Base-by-base conservation (phyloP, 2,888 invertebrate genomes). In the Callyntrura sp. region DNA sequence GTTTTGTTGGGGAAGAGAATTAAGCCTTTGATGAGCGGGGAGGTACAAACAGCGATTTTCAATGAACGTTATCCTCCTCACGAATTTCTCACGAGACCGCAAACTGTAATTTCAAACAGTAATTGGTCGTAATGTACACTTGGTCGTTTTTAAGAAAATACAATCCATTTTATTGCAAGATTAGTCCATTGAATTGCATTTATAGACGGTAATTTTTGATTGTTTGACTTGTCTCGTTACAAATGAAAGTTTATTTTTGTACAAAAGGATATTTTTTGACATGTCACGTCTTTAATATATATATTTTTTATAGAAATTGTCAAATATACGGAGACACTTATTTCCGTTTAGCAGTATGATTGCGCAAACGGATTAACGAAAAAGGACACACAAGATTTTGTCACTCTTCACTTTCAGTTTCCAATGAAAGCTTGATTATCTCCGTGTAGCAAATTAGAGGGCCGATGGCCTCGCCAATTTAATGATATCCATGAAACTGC, bases 11-110 rank as follows among this genome's bases (percentile, higher is more conserved):
- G 20, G 45, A 45, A 20, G 1, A 9, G 20, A 45, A 73, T 45
- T 20, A 9, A 20, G 45, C 4, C 20, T 8, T 20, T 8, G 17
- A 11, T 20, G 17, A 62, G 62, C 20, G n/a, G n/a, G n/a, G n/a
- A 73, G 48, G 20, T 8, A 73, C 17, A 9, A 9, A 25, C 14
- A 43, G 17, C 51, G 11, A 5, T n/a, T 17, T 73, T 73, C 23
- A 73, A 48, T 17, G 17, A 35, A 45, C 45, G 45, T 55, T 70
- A 70, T 62, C 48, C 85, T 57, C 57, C 55, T 43, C 73, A 73
- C 73, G 85, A 85, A 55, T 60, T 68, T 85, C 85, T 85, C 85
- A 85, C 73, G 48, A 85, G 78, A 85, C 85, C 85, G 62, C 85
- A 85, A 60, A 48, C 20, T 62, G 51, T 78, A 76, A 85, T 78